Conservation (phyloP, 2,797 vertebrate species). For the Parauchenoglanis punctatus region DNA sequence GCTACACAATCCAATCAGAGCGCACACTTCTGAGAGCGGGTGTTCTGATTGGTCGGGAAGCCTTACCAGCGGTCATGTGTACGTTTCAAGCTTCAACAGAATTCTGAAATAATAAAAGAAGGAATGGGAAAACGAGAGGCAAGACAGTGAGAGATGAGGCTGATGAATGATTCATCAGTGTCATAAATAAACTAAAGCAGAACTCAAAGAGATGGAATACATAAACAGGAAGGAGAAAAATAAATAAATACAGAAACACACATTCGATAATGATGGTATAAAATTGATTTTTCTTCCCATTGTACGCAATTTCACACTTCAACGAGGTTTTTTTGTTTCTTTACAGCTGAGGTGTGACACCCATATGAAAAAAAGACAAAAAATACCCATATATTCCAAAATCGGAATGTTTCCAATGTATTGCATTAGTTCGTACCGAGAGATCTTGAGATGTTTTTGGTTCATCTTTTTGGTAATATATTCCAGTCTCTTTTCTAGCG, state of each 20-base stretch:
- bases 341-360: not conserved
- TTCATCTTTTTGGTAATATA: slow-evolving; percentile 9
- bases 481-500: not conserved
- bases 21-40: slow-evolving; percentile 11
- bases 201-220: slow-evolving; percentile 50
- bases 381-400: not conserved
- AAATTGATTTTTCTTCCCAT: slow-evolving; percentile 35
- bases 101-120: slow-evolving; percentile 49
- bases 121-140: slow-evolving; percentile 27
- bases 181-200: slow-evolving; percentile 55
- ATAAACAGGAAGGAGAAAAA: slow-evolving; percentile 40
- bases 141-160: slow-evolving; percentile 45
- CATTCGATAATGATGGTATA: slow-evolving; percentile 35
- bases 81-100: slow-evolving; percentile 60
- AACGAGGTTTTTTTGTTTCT: not conserved
- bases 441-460: not conserved
- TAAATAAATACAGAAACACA: slow-evolving; percentile 40
- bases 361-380: not conserved
- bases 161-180: slow-evolving; percentile 57
- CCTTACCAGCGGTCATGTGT: slow-evolving; percentile 73
- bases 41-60: slow-evolving; percentile 63
- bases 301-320: slow-evolving; percentile 34
- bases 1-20: slow-evolving; percentile 51
- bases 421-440: not conserved
- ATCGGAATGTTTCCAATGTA: not conserved